These are phyloP conservation scores for Florisuga fusca DNA, from an alignment of 2,797 vertebrate genomes.

Conservation along the genomic window DNA sequence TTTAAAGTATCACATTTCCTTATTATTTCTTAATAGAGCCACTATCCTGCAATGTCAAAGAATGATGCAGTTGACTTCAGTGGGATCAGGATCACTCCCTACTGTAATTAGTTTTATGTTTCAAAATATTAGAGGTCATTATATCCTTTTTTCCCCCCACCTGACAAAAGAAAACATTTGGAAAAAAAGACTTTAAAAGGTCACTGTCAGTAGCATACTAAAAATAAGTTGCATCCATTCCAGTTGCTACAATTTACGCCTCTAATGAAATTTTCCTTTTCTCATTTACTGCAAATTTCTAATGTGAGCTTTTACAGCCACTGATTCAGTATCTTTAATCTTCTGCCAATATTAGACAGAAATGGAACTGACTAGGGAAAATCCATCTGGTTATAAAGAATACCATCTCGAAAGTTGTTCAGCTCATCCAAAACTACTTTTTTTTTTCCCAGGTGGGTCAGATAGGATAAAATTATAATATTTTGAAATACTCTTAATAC, in stretches of 20 bases:
- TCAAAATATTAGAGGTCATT: slow-evolving; percentile 64
- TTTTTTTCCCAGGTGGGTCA: rapidly evolving
- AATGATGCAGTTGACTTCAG: slow-evolving; percentile 15
- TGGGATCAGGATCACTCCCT: slow-evolving; percentile 32
- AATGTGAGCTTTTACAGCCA: slow-evolving; percentile 59
- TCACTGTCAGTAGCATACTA: slow-evolving; percentile 11
- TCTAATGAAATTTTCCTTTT: slow-evolving; percentile 55
- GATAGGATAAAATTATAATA: slow-evolving; percentile 42
- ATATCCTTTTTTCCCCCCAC: background rate
- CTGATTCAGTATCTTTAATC: slow-evolving; percentile 66
- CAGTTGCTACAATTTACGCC: slow-evolving; percentile 48
- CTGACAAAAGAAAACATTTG: slow-evolving; percentile 35
- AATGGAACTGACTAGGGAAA: slow-evolving; percentile 54
- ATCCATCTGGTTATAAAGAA: slow-evolving; percentile 41
- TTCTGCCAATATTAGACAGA: slow-evolving; percentile 22
- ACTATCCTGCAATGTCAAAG: slow-evolving; percentile 44
- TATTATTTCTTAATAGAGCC: slow-evolving; percentile 68
- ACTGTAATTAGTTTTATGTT: slow-evolving; percentile 64
- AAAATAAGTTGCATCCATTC: slow-evolving; percentile 41
- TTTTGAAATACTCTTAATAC: slow-evolving; percentile 53
- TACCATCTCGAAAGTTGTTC: slow-evolving; percentile 49
- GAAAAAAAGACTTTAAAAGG: background rate
- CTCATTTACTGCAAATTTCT: slow-evolving; percentile 62
- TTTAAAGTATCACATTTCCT: slow-evolving; percentile 74
- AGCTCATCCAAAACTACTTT: slow-evolving; percentile 26